Percentiles rank a stretch among this genome's conserved stretches.
phyloP scores from a whole-genome alignment of 2,113 vertebrate genomes.

The Ailuropoda melanoleuca region DNA sequence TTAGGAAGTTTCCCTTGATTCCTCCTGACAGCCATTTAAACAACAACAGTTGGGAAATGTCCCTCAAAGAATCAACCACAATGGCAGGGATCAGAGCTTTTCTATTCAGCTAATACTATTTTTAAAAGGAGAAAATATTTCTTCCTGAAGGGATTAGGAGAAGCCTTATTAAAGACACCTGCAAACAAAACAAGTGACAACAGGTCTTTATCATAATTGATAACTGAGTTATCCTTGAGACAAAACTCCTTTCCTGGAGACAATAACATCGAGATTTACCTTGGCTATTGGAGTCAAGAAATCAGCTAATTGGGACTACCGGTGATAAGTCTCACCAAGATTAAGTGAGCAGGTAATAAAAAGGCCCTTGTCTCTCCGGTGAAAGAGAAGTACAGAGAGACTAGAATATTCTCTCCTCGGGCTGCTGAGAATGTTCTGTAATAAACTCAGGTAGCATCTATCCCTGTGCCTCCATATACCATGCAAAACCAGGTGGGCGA shows the following conservation, averaged over 20 bases:
- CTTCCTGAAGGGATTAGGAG: constrained; percentile 96
- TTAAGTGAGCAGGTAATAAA: background rate
- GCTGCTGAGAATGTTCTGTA: background rate
- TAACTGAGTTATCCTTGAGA: constrained; percentile 81
- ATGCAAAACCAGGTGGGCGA: background rate
- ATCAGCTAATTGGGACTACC: constrained; percentile 62
- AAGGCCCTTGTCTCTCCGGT: background rate
- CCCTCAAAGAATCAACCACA: constrained; percentile 92
- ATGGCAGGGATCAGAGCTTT: constrained; percentile 93
- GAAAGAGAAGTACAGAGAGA: background rate
- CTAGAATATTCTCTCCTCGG: background rate
- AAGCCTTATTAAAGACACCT: constrained; percentile 93
- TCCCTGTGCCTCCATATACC: background rate
- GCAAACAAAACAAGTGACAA: constrained; percentile 92
- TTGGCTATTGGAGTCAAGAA: constrained; percentile 69
- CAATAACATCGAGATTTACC: constrained; percentile 52
- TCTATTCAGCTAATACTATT: constrained; percentile 92
- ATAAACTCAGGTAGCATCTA: background rate
- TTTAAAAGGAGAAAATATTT: constrained; percentile 93
- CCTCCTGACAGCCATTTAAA: constrained; percentile 98
- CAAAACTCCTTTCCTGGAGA: constrained; percentile 74
- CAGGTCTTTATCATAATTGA: constrained; percentile 90
- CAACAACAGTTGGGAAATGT: constrained; percentile 97
- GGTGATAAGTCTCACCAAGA: constrained; percentile 38
- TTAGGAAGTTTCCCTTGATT: constrained; percentile 97